phyloP scores from a whole-genome alignment of 2,888 invertebrate genomes.

The Nemapogon koenigi region DNA sequence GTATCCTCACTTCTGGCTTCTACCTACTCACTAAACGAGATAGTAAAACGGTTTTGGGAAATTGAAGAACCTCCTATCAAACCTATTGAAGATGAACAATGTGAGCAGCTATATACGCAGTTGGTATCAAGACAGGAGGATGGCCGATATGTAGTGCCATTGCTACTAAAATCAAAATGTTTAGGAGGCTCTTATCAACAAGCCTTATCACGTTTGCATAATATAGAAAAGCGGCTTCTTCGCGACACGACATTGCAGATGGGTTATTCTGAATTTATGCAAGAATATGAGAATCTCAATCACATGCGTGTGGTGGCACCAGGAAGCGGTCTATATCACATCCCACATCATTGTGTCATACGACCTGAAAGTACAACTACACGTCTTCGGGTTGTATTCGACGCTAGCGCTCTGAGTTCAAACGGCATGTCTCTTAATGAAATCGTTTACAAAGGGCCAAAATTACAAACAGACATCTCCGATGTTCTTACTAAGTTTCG shows the following conservation, averaged over 20 bases:
- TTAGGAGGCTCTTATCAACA: not conserved
- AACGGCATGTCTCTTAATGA: too few species aligned
- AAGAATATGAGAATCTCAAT: conserved; percentile 9
- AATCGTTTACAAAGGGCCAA: too few species aligned
- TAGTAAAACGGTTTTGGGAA: too few species aligned
- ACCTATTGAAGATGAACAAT: conserved; percentile 5
- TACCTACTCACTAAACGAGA: not conserved
- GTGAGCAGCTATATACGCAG: conserved; percentile 8
- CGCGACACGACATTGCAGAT: not conserved
- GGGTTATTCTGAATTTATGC: conserved; percentile 10
- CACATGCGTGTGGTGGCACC: conserved; percentile 10
- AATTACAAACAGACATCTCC: too few species aligned
- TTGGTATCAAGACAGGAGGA: not conserved
- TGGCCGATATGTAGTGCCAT: conserved; percentile 12
- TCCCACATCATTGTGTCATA: conserved; percentile 12
- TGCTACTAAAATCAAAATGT: conserved; percentile 6
- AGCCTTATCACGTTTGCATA: not conserved
- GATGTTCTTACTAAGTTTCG: too few species aligned
- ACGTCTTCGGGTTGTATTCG: conserved; percentile 12
- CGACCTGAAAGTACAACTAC: conserved; percentile 8
- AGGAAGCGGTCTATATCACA: not conserved
- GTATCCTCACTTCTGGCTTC: conserved; percentile 1
- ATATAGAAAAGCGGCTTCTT: conserved; percentile 1
- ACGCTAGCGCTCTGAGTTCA: conserved; percentile 8
- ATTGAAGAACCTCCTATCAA: conserved; percentile 10